A percentile compares a stretch with the other conserved stretches of the same genome.
Evolutionary conservation across 2,113 vertebrate genomes (phyloP).

Genomic region (Aviceda subcristata): DNA sequence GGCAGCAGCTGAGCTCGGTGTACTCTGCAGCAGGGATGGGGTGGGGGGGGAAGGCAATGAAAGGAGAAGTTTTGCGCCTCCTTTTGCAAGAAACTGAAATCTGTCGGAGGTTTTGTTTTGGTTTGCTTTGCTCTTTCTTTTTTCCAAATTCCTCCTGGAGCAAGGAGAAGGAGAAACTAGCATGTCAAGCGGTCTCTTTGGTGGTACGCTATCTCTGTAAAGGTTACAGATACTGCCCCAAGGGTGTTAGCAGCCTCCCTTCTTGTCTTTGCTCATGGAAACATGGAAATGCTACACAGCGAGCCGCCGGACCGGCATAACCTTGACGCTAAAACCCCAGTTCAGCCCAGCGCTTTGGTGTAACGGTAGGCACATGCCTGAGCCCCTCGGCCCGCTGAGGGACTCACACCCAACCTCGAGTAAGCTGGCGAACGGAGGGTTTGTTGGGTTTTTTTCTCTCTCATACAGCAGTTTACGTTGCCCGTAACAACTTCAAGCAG

Average conservation of each 20-base stretch:
- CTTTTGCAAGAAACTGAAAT: background rate
- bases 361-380: background rate
- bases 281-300: accelerated
- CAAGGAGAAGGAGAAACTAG: background rate
- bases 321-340: background rate
- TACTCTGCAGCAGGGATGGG: background rate
- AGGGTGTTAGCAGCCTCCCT: background rate
- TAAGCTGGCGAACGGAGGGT: background rate
- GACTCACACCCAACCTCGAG: background rate
- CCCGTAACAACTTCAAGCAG: background rate
- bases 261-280: background rate
- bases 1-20: background rate
- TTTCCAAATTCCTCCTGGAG: background rate
- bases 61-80: background rate
- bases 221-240: background rate
- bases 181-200: background rate
- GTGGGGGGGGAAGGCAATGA: too few species aligned
- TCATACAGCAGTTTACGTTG: background rate
- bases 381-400: background rate
- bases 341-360: background rate
- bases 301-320: background rate
- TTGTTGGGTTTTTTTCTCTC: too few species aligned
- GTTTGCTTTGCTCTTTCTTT: background rate
- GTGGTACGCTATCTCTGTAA: background rate
- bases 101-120: background rate